Conservation (phyloP, 2,113 vertebrate species). For the Craseonycteris thonglongyai region DNA sequence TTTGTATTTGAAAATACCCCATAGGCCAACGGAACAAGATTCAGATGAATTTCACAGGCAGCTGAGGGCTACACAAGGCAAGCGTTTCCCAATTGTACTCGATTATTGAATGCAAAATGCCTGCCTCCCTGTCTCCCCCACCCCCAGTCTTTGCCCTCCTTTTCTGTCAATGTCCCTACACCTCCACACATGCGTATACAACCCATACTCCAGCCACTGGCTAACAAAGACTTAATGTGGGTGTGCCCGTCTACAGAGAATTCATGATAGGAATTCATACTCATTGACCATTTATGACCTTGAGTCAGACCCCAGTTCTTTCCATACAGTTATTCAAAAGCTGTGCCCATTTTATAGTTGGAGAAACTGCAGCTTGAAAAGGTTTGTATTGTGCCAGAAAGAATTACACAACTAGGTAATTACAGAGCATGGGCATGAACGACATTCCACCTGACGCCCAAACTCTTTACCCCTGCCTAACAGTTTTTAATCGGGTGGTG, state of each 20-base stretch:
- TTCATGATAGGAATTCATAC: not conserved
- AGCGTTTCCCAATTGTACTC: slow-evolving; percentile 64
- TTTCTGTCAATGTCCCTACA: not conserved
- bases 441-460: not conserved
- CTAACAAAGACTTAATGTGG: not conserved
- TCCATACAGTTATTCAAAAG: not conserved
- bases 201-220: not conserved
- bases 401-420: not conserved
- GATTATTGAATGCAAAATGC: slow-evolving; percentile 53
- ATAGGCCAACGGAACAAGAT: slow-evolving; percentile 82
- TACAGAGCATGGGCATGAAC: not conserved
- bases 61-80: slow-evolving; percentile 63
- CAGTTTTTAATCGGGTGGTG: not conserved
- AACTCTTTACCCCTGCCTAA: not conserved
- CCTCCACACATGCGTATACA: not conserved
- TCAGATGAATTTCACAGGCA: slow-evolving; percentile 80
- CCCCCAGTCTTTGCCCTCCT: not conserved
- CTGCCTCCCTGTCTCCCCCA: slow-evolving; percentile 16
- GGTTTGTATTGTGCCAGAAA: not conserved
- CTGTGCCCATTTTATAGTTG: not conserved
- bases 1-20: slow-evolving; percentile 85
- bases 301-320: not conserved
- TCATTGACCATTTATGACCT: not conserved
- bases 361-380: not conserved
- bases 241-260: not conserved